phyloP scores from a whole-genome alignment of 2,113 vertebrate species.

The Typhlomys cinereus region DNA sequence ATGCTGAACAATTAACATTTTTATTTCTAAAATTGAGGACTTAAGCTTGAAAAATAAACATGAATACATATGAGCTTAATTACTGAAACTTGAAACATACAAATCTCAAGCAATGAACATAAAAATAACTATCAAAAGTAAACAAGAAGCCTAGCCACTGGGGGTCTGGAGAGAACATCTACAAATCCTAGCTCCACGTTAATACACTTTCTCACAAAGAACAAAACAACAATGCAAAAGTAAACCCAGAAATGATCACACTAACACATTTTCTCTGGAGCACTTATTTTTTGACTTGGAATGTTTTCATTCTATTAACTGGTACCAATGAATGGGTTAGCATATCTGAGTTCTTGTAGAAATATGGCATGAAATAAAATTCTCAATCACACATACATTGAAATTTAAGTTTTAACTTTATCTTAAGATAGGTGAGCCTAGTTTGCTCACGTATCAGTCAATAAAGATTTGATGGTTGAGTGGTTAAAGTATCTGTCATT shows the following conservation, averaged over 20 bases:
- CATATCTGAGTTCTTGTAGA: neutral
- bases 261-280: neutral
- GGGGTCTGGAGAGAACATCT: too few relatives aligned
- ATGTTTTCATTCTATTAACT: neutral
- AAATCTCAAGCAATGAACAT: neutral
- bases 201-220: too few relatives aligned
- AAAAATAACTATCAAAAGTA: neutral
- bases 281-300: neutral
- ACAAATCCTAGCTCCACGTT: too few relatives aligned
- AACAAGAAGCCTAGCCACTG: too few relatives aligned
- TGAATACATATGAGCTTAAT: neutral
- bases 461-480: neutral
- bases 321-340: neutral
- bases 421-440: neutral
- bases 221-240: too few relatives aligned
- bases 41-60: slow-evolving; percentile 4
- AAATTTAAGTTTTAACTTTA: slow-evolving; percentile 35
- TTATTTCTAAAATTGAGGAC: slow-evolving; percentile 44
- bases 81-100: neutral
- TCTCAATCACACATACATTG: neutral
- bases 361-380: slow-evolving; percentile 31
- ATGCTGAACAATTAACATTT: slow-evolving; percentile 6
- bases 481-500: too few relatives aligned
- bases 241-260: neutral
- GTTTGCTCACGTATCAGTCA: neutral